These are phyloP conservation scores for Papilio xuthus DNA, from an alignment of 1,140 invertebrate genomes.

Conservation along the genomic window DNA sequence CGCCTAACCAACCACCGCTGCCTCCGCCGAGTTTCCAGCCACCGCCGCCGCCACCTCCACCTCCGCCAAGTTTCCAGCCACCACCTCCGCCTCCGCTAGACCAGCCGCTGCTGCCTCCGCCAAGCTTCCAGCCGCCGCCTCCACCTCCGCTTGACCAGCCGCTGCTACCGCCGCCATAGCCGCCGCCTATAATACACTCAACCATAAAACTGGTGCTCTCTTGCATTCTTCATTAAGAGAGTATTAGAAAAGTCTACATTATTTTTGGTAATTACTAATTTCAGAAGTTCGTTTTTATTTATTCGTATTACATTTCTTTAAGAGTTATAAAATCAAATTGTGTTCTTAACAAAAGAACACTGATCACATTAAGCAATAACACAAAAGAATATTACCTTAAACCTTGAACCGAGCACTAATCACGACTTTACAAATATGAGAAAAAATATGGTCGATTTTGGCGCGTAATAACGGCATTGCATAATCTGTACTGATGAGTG, in stretches of 20 bases:
- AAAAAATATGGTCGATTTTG: conserved; percentile 24
- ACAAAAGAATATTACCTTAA: neutral
- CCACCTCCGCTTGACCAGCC: conserved; percentile 37
- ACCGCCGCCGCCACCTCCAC: conserved; percentile 44
- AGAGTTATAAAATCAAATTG: neutral
- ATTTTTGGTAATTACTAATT: no score
- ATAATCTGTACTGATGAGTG: conserved; percentile 51
- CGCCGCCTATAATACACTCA: conserved; percentile 31
- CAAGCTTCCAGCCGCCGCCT: conserved; percentile 41
- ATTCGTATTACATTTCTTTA: neutral
- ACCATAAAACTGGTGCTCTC: neutral
- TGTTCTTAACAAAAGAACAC: neutral
- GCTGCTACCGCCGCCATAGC: conserved; percentile 41
- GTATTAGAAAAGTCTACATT: neutral
- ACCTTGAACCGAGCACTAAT: conserved; percentile 3
- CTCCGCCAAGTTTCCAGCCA: conserved; percentile 40
- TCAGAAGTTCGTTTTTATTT: neutral
- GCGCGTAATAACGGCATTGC: conserved; percentile 26
- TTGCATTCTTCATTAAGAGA: neutral
- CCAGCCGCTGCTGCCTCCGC: neutral
- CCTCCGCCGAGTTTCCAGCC: conserved; percentile 41
- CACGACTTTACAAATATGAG: conserved; percentile 10
- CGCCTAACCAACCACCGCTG: conserved; percentile 24
- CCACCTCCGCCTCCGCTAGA: conserved; percentile 40
- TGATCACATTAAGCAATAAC: neutral